Evolutionary conservation across 2,797 vertebrate species (phyloP), one percentile per base, ranked within the genome.

Genomic region (Vireo griseus): DNA sequence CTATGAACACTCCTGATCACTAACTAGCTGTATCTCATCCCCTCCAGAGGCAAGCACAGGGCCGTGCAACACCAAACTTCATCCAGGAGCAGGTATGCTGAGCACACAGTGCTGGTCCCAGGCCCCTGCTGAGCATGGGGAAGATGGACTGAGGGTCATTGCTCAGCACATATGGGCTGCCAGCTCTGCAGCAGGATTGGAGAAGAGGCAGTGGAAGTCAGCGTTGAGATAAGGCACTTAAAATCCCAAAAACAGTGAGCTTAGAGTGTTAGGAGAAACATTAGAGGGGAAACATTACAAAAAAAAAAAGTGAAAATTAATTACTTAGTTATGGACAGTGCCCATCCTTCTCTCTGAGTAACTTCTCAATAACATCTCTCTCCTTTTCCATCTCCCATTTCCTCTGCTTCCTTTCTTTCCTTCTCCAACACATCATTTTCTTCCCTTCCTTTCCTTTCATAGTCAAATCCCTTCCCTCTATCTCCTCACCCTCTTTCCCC

Each of bases 1-100:
- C 25, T 82, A 4, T 28, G 31, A 31, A 67, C 33, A 42, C 11
- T 16, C 33, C 33, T 8, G 17, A 17, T 47, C 11, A 2, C 33
- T 21, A 37, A 12, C 19, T 16, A 61, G 47, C 7, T 16, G 5
- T 11, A 17, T 18, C 75, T 79, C 37, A 33, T 65, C 18, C 50
- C 44, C 42, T 91, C 33, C 57, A n/a, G 33, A 2, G 0, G 7
- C 2, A 6, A 42, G 18, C 57, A 54, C 3, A 3, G 26, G 5
- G 14, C 25, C 1, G 0, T 16, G 28, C 48, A 45, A 25, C 39
- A 31, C 17, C 18, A 45, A 61, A 29, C 14, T 48, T 40, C 29
- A 54, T n/a, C 31, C 35, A 54, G 31, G 58, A 4, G 5, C 8
- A 57, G 16, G 4, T 16, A 11, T 44, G n/a, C 10, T 87, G 62